These are phyloP conservation scores for Myotis yumanensis DNA, from an alignment of 2,113 vertebrate genomes.

Conservation along the genomic window DNA sequence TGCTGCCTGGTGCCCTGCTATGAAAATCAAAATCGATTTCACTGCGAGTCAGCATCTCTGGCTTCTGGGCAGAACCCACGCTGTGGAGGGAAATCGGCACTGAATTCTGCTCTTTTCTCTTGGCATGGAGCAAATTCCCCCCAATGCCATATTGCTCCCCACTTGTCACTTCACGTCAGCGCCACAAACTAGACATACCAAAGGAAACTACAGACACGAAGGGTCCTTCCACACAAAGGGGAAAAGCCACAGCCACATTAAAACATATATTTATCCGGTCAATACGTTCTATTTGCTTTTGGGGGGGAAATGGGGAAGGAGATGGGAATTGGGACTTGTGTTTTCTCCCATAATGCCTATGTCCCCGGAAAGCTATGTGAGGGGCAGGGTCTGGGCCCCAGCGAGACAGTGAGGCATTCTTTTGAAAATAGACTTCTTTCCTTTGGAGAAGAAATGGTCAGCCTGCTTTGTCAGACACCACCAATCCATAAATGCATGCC, in stretches of 20 bases:
- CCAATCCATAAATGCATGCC: constrained; percentile 5
- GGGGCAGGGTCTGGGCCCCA: neutral
- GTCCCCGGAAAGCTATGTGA: neutral
- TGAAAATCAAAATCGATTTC: neutral
- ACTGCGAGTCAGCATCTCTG: neutral
- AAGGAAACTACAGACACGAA: constrained; percentile 7
- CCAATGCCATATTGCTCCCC: neutral
- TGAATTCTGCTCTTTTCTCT: neutral
- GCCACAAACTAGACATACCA: constrained; percentile 23
- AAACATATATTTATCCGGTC: neutral
- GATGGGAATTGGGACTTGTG: neutral
- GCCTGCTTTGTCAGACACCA: constrained; percentile 40
- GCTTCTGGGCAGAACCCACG: neutral
- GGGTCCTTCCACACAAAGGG: neutral
- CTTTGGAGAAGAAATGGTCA: neutral
- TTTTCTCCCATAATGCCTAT: neutral
- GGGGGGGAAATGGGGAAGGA: neutral
- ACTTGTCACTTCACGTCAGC: neutral
- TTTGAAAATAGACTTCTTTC: constrained; percentile 17
- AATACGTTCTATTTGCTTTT: constrained; percentile 19
- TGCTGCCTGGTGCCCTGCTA: neutral
- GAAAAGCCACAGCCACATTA: neutral
- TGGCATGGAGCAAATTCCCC: neutral
- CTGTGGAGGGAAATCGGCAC: neutral
- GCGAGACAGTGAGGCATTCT: neutral